Evolutionary conservation across 2,888 invertebrate species (phyloP).

Genomic region (Holacanthella duospinosa): DNA sequence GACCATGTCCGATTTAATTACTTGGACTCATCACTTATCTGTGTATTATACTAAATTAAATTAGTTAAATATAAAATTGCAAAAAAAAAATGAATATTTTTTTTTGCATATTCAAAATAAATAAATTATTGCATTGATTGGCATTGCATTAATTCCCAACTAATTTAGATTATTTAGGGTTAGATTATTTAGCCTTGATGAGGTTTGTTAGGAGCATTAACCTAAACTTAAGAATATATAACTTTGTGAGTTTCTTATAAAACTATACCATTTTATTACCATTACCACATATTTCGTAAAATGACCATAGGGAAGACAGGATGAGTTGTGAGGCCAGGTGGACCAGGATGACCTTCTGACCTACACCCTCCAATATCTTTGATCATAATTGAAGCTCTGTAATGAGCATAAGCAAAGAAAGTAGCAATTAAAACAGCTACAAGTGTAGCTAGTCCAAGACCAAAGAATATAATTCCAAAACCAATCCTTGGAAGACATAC

Average conservation of each 20-base stretch:
- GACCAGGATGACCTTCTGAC: not conserved
- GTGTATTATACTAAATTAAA: too few species aligned
- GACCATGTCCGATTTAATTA: too few species aligned
- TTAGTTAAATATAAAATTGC: too few species aligned
- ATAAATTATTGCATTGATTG: not conserved
- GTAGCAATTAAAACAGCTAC: conserved; percentile 74
- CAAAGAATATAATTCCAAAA: conserved; percentile 76
- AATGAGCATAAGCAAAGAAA: conserved; percentile 34
- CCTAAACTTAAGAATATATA: not conserved
- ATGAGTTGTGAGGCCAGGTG: not conserved
- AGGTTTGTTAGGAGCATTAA: not conserved
- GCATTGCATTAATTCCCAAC: not conserved
- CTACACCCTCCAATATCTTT: conserved; percentile 9
- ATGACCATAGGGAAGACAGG: conserved; percentile 25
- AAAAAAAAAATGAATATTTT: not conserved
- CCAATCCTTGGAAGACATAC: conserved; percentile 82
- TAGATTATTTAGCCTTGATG: not conserved
- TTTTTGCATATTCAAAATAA: not conserved
- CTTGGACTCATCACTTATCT: too few species aligned
- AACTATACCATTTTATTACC: not conserved
- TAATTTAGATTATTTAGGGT: not conserved
- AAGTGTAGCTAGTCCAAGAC: conserved; percentile 75
- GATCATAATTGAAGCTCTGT: conserved; percentile 18
- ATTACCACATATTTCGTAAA: conserved; percentile 32
- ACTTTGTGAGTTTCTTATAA: too few species aligned